A percentile compares a stretch with the other conserved stretches of the same genome.
phyloP scores from a whole-genome alignment of 2,797 vertebrate species.

The Centropyge bicolor region DNA sequence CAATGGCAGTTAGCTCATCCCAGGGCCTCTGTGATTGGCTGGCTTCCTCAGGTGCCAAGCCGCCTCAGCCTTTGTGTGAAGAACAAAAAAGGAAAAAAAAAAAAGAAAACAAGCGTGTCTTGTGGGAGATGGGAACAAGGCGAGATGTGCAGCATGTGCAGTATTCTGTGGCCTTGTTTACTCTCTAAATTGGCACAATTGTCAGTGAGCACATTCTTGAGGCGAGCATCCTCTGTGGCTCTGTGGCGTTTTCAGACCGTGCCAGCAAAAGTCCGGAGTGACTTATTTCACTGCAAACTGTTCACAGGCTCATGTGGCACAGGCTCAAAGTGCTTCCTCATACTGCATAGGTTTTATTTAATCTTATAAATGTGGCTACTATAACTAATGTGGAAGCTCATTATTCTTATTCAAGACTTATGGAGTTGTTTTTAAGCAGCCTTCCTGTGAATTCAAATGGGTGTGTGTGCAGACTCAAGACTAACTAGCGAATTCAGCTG shows the following conservation, averaged over 20 bases:
- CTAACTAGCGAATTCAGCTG: constrained; percentile 18
- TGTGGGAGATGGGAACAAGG: constrained; percentile 52
- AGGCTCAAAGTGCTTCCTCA: not conserved
- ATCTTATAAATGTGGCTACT: not conserved
- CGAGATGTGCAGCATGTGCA: constrained; percentile 54
- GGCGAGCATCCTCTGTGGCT: constrained; percentile 36
- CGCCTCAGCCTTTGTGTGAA: constrained; percentile 53
- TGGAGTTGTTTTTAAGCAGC: not conserved
- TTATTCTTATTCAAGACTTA: constrained; percentile 14
- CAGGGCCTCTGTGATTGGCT: constrained; percentile 62
- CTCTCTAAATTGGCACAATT: constrained; percentile 65
- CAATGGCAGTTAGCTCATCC: constrained; percentile 74
- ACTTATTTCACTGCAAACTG: constrained; percentile 36
- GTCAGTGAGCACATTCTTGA: constrained; percentile 52
- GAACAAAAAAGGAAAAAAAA: constrained; percentile 38
- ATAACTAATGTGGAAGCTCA: constrained; percentile 16
- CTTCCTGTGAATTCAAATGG: constrained; percentile 15
- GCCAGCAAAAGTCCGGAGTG: constrained; percentile 40
- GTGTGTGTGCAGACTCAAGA: not conserved
- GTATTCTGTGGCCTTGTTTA: constrained; percentile 67
- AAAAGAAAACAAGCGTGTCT: constrained; percentile 21
- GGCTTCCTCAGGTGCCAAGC: constrained; percentile 62
- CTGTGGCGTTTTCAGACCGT: constrained; percentile 30
- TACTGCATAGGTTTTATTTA: constrained; percentile 8
- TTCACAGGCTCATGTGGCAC: constrained; percentile 29